Evolutionary conservation across 1,140 invertebrate species (phyloP).

Genomic region (Caenorhabditis briggsae): DNA sequence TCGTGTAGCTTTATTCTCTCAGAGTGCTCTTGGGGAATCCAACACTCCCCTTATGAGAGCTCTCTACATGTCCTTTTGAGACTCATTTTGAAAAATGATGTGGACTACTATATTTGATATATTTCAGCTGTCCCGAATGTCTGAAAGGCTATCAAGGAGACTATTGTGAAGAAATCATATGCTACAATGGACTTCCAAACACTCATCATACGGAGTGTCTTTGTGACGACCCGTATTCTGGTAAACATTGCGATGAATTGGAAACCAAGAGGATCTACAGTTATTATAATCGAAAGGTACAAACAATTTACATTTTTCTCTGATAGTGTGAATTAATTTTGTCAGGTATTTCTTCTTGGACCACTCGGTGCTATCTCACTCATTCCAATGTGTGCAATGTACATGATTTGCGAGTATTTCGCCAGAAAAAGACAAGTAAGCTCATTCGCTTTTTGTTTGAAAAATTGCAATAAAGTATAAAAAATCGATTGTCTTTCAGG

Average conservation of each 20-base stretch:
- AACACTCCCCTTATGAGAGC: no score
- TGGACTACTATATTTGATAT: background rate
- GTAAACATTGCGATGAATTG: slow-evolving; percentile 69
- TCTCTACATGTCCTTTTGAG: no score
- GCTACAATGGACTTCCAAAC: slow-evolving; percentile 66
- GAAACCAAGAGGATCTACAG: slow-evolving; percentile 70
- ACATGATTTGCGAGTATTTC: slow-evolving; percentile 69
- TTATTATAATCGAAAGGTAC: slow-evolving; percentile 70
- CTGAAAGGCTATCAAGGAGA: slow-evolving; percentile 66
- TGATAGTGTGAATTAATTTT: background rate
- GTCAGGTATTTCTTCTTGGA: slow-evolving; percentile 67
- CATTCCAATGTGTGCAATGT: slow-evolving; percentile 70
- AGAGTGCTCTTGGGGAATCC: no score
- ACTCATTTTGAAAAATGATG: no score
- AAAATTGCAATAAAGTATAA: no score
- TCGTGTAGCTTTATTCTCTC: no score
- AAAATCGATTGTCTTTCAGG: slow-evolving; percentile 56
- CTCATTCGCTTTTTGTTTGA: no score
- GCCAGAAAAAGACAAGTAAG: slow-evolving; percentile 68
- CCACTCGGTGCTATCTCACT: slow-evolving; percentile 69
- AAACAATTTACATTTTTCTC: background rate
- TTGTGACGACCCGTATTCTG: slow-evolving; percentile 68
- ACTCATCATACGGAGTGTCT: slow-evolving; percentile 64
- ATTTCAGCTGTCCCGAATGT: slow-evolving; percentile 68
- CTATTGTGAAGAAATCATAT: slow-evolving; percentile 68